Evolutionary conservation across 37 sponge, comb jelly and placozoan genomes (phyloP), one percentile per base, ranked within the genome.

Genomic region (Spongia lamella): DNA sequence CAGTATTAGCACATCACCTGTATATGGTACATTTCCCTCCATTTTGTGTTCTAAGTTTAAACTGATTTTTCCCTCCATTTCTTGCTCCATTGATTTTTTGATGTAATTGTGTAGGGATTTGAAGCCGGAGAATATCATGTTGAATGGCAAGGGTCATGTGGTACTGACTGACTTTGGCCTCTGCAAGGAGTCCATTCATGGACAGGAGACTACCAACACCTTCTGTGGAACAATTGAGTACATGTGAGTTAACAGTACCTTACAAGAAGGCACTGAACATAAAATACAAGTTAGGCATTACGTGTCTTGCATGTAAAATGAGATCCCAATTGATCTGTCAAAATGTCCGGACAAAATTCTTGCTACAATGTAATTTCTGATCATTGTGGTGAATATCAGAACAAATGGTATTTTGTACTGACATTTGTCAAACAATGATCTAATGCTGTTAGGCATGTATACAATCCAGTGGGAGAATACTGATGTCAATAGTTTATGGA

Each of bases 161-260:
- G 93, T 92, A 27, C 63, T 98, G 53, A 98, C 99, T 24, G 99
- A 98, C 77, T 98, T 98, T 84, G 99, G 99, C 1, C 69, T 98
- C 32, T 91, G 99, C 68, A 98, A 98, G 77, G 99, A 98, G 57
- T 86, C 93, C 9, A 84, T 98, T 3, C 66, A 84, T 30, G 99
- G 92, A 4, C 75, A 81, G 40, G 83, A 79, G 29, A 83, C 88
- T 25, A 98, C 99, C 33, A 79, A 98, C 73, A 98, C 99, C 21
- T 98, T 98, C 83, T 98, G 99, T 89, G 99, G 99, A 19, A 98
- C 99, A 33, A 87, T 98, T 40, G 99, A 98, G 61, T 98, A 98
- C 84, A 98, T 98, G 97, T 96, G 54, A 93, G 93, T 63, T 43
- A 9, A 43, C 9, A n/a, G n/a, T n/a, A n/a, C n/a, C n/a, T n/a